Conservation (phyloP, 2,797 vertebrate species). For the Vipera latastei region DNA sequence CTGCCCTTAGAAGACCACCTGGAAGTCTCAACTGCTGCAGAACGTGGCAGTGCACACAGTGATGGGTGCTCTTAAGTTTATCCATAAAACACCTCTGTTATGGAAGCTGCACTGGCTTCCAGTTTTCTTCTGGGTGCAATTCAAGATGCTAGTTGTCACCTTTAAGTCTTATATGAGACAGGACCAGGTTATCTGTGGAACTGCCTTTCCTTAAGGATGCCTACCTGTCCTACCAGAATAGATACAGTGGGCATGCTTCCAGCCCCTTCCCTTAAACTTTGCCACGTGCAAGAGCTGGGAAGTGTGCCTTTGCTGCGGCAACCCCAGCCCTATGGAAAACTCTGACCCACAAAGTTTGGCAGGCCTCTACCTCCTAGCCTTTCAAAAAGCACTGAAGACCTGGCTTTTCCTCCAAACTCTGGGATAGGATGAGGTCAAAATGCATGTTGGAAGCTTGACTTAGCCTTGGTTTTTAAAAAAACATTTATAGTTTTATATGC, state of each 20-base stretch:
- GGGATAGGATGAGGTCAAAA: background rate
- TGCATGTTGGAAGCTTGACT: background rate
- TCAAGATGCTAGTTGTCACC: background rate
- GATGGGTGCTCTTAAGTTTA: background rate
- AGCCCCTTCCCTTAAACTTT: background rate
- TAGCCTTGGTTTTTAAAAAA: background rate
- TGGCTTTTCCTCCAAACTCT: background rate
- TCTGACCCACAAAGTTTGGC: background rate
- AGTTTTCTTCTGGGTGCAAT: background rate
- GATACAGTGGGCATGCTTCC: background rate
- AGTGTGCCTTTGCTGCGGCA: background rate
- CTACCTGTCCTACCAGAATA: background rate
- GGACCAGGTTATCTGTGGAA: background rate
- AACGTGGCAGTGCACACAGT: background rate
- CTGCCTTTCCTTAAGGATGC: background rate
- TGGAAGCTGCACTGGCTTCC: background rate
- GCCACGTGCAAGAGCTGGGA: background rate
- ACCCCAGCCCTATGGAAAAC: background rate
- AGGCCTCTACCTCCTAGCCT: background rate
- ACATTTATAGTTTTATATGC: background rate
- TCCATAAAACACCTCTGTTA: background rate
- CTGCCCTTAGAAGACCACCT: background rate
- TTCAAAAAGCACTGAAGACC: background rate
- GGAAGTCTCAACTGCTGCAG: background rate
- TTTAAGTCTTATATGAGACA: background rate